Percentiles rank a stretch among this genome's conserved stretches.
Evolutionary conservation across 1,140 invertebrate species (phyloP).

Genomic region (Tenebrio molitor): DNA sequence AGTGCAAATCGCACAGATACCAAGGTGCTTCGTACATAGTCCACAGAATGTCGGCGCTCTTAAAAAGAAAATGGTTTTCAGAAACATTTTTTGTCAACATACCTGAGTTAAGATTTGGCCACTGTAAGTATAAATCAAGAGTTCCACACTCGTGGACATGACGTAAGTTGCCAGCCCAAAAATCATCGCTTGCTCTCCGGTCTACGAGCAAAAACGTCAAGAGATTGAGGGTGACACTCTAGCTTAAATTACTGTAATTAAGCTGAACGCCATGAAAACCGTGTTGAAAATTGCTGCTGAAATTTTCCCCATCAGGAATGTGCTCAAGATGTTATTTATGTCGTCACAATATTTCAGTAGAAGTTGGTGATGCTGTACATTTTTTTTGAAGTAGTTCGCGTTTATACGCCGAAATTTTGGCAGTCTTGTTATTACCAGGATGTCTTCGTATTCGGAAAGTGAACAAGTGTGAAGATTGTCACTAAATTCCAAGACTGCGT

Average conservation of each 20-base stretch:
- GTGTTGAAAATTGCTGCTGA: slow-evolving; percentile 24
- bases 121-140: slow-evolving; percentile 28
- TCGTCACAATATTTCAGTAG: slow-evolving; percentile 22
- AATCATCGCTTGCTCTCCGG: slow-evolving; percentile 18
- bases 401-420: neutral
- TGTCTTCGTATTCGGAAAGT: neutral
- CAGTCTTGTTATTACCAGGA: neutral
- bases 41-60: slow-evolving; percentile 7
- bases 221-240: neutral
- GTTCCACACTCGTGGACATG: neutral
- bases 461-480: neutral
- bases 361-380: slow-evolving; percentile 2
- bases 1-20: neutral
- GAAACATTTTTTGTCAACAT: neutral
- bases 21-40: neutral
- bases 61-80: slow-evolving; percentile 1
- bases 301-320: slow-evolving; percentile 12
- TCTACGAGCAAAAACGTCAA: neutral
- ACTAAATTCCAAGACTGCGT: neutral
- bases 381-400: neutral
- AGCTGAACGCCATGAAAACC: slow-evolving; percentile 7
- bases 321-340: slow-evolving; percentile 1
- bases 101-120: slow-evolving; percentile 16
- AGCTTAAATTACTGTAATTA: slow-evolving; percentile 2
- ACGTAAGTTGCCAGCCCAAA: slow-evolving; percentile 1